Evolutionary conservation across 2,113 vertebrate genomes (phyloP).

Genomic region (Leptobrachium ailaonicum): DNA sequence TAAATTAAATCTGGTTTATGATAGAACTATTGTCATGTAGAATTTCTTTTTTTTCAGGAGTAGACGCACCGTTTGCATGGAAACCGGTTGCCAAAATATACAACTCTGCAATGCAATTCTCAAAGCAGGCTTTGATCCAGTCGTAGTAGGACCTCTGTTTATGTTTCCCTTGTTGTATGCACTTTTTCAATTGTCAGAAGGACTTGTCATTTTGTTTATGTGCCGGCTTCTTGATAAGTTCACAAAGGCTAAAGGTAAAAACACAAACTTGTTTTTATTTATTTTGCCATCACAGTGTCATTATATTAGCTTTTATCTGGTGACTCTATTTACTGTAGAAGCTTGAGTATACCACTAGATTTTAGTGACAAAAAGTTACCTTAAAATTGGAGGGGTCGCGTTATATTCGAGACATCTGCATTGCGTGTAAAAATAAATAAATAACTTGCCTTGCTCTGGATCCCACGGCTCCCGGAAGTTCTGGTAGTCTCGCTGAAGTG

Average conservation of each 20-base stretch:
- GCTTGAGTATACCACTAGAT: too few relatives aligned
- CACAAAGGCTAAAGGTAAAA: constrained; percentile 57
- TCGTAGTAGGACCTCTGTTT: constrained; percentile 74
- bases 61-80: constrained; percentile 74
- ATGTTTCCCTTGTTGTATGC: constrained; percentile 81
- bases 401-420: too few relatives aligned
- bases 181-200: constrained; percentile 74
- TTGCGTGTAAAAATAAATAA: too few relatives aligned
- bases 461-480: too few relatives aligned
- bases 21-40: too few relatives aligned
- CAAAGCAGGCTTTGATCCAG: constrained; percentile 70
- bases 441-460: too few relatives aligned
- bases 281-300: not conserved
- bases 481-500: too few relatives aligned
- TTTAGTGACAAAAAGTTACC: too few relatives aligned
- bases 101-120: constrained; percentile 78
- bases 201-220: constrained; percentile 63
- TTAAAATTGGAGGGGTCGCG: too few relatives aligned
- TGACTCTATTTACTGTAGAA: not conserved
- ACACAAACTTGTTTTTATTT: not conserved
- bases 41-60: constrained; percentile 59
- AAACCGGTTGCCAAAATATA: constrained; percentile 82
- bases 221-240: constrained; percentile 67
- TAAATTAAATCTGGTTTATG: too few relatives aligned
- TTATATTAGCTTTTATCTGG: too few relatives aligned